Base-by-base conservation (phyloP, 2,797 vertebrate species). In the Syngnathus rostellatus region DNA sequence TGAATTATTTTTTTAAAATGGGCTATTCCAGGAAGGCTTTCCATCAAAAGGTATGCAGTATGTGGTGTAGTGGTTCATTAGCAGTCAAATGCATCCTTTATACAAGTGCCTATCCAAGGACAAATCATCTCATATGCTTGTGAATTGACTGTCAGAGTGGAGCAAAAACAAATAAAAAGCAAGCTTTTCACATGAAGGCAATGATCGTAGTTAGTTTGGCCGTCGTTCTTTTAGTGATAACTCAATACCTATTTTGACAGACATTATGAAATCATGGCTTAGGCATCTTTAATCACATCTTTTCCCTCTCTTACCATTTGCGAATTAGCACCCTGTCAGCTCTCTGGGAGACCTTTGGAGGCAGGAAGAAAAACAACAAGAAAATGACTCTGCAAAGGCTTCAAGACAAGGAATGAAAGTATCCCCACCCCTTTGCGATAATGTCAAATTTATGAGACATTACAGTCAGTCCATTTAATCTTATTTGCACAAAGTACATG, bases 391-490 rank as follows among this genome's bases (percentile, higher is more conserved):
- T 66, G 70, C 77, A 73, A 68, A 60, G 68, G 54, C 72, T 86
- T 84, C 65, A 77, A 80, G 85, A 83, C 62, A 80, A 89, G 85
- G 85, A 88, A 90, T 90, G 81, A 85, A 87, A 82, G 78, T 50
- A 8, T 31, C 41, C 31, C 57, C 16, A 1, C 12, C 6, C 21
- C 83, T 87, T 87, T 65, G 75, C 82, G 80, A 86, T 79, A 86
- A 82, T 75, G 86, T 83, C 84, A 89, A 89, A 88, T 91, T 89
- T 89, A 90, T 87, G 81, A 80, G 76, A 80, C 82, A 84, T 88
- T 88, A 81, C 83, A 78, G 81, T 73, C 12, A 37, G 76, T 66
- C 79, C 85, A 78, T 90, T 86, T 87, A 85, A 90, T 89, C 78
- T 85, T 88, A 81, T 88, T 89, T 89, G 80, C 87, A 86, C 80